phyloP scores from a whole-genome alignment of 2,888 invertebrate genomes.

The Byasa hedistus region DNA sequence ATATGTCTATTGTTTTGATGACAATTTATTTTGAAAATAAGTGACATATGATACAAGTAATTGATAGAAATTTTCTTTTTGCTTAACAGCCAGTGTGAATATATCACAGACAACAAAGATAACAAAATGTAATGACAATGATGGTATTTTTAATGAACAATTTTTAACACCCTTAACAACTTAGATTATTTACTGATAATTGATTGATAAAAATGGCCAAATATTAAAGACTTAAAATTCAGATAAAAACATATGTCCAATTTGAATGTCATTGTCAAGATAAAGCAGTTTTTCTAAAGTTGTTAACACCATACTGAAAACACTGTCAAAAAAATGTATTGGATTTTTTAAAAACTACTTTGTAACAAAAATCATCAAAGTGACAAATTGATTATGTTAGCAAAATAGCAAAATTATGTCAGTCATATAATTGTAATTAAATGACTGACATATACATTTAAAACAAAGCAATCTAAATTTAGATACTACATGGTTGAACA shows the following conservation, averaged over 20 bases:
- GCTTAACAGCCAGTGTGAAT: constrained; percentile 21
- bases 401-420: neutral
- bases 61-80: constrained; percentile 17
- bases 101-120: constrained; percentile 1
- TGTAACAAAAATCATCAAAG: neutral
- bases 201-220: neutral
- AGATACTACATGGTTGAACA: constrained; percentile 52
- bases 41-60: constrained; percentile 33
- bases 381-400: neutral
- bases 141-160: neutral
- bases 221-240: neutral
- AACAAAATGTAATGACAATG: neutral
- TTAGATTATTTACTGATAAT: neutral
- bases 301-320: neutral
- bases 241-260: neutral
- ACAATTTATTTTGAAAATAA: constrained; percentile 37
- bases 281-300: neutral
- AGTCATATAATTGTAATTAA: constrained; percentile 1
- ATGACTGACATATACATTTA: constrained; percentile 31
- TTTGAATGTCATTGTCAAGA: neutral
- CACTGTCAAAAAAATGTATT: neutral
- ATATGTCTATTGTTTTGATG: constrained; percentile 47
- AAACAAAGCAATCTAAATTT: constrained; percentile 66
- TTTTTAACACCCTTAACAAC: neutral
- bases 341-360: neutral